A percentile compares a stretch with the other conserved stretches of the same genome.
Conservation (phyloP, 1,140 invertebrate species). For the Bombus affinis region DNA sequence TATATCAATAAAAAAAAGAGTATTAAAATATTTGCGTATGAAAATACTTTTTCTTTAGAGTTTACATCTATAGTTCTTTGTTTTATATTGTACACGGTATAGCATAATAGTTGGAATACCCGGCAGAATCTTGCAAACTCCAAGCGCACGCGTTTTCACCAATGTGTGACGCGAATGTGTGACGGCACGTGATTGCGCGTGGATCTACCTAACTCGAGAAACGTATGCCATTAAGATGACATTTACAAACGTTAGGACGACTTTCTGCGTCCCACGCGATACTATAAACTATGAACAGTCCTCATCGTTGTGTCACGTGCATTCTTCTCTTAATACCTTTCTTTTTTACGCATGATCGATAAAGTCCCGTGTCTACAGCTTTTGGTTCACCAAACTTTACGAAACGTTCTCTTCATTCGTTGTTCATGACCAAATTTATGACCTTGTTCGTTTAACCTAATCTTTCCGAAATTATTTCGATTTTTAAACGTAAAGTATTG, state of each 20-base stretch:
- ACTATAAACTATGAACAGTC: slow-evolving; percentile 31
- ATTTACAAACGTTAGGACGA: slow-evolving; percentile 59
- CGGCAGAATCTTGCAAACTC: slow-evolving; percentile 16
- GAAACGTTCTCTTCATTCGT: neutral
- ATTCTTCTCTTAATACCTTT: slow-evolving; percentile 40
- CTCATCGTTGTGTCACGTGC: slow-evolving; percentile 46
- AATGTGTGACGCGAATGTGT: neutral
- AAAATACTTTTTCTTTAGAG: too few species aligned
- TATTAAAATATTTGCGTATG: too few species aligned
- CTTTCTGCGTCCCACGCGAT: slow-evolving; percentile 59
- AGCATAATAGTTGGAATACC: too few species aligned
- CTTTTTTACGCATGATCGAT: slow-evolving; percentile 2
- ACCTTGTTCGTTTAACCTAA: too few species aligned
- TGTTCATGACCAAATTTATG: too few species aligned
- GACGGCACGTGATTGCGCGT: slow-evolving; percentile 9
- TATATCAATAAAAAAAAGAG: too few species aligned
- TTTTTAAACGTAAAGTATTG: too few species aligned
- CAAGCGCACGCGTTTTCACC: slow-evolving; percentile 14
- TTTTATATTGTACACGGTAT: too few species aligned
- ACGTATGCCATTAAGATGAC: slow-evolving; percentile 65
- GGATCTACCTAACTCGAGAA: slow-evolving; percentile 41
- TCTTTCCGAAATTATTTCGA: too few species aligned
- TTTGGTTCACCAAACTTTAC: neutral
- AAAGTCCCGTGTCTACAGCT: too few species aligned
- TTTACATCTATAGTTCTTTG: too few species aligned